Conservation (phyloP, 2,113 vertebrate species). For the Sceloporus undulatus region DNA sequence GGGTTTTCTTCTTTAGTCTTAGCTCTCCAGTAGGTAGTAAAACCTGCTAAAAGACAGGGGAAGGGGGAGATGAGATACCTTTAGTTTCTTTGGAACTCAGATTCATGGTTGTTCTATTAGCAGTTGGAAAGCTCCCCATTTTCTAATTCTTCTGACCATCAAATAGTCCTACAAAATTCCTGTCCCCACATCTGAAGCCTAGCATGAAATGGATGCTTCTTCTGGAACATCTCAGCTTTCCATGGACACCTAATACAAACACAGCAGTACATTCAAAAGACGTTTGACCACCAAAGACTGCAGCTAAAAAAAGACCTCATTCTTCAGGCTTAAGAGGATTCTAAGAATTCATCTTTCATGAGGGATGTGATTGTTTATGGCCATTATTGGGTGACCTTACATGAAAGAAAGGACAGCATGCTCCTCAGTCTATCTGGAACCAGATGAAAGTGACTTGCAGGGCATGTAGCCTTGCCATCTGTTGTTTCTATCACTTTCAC, state of each 20-base stretch:
- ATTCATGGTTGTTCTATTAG: neutral
- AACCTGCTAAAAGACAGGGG: neutral
- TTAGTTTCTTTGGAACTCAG: neutral
- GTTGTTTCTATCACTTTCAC: rapidly evolving
- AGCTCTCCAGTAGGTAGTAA: neutral
- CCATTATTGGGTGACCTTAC: slow-evolving; percentile 63
- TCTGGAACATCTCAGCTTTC: slow-evolving; percentile 28
- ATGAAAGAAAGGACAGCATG: slow-evolving; percentile 58
- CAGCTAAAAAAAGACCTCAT: slow-evolving; percentile 61
- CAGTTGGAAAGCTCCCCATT: neutral
- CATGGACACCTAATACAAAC: slow-evolving; percentile 40
- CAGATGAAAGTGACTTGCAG: neutral
- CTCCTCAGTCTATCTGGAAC: slow-evolving; percentile 48
- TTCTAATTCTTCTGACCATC: neutral
- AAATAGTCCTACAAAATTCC: neutral
- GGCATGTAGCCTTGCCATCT: neutral
- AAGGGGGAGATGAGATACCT: neutral
- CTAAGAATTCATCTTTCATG: slow-evolving; percentile 58
- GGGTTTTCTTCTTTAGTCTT: neutral
- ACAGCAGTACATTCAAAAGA: slow-evolving; percentile 49
- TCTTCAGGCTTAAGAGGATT: slow-evolving; percentile 55
- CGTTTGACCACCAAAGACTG: slow-evolving; percentile 35
- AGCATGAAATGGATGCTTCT: neutral
- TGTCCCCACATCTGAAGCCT: slow-evolving; percentile 23
- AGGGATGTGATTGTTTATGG: slow-evolving; percentile 35